Base-by-base conservation (phyloP, 2,797 vertebrate genomes). In the Phyllotis vaccarum region DNA sequence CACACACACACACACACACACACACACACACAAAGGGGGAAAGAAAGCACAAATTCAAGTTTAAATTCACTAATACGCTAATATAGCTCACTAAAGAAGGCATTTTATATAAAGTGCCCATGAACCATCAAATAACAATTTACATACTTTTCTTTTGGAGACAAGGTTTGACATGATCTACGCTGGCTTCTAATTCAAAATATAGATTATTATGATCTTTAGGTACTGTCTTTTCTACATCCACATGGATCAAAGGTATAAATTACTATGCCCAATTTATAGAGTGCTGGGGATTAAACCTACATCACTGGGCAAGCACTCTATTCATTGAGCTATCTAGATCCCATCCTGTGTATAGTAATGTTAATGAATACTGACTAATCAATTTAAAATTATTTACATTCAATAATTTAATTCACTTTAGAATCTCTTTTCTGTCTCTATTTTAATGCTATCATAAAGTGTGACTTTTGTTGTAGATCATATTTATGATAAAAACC, bases 281-380 rank as follows among this genome's bases (percentile, higher is more conserved):
- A 22, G 6, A 43, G 49, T 43, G 37, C 37, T 34, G 3, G 29
- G 6, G 37, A 46, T 34, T 22, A 49, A 60, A 88, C 37, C 14
- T 4, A 2, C 10, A 17, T 21, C 86, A 22, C 2, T 75, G 37
- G 12, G 19, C n/a, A 75, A 60, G 11, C 17, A 16, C 7, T 75
- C 29, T 7, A 46, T 4, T 19, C 19, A 10, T 37, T 60, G 54
- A 46, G 31, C 1, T 34, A 34, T 1, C n/a, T n/a, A n/a, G n/a
- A 88, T 9, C 19, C 37, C 54, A 60, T 13, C 11, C 17, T 43
- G 27, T 10, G 1, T 60, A 68, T 87, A 24, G 75, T 91, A 83
- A 87, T 89, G 24, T 78, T 92, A 91, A 82, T 76, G 40, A 86
- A 83, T 83, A 92, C 43, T 64, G 31, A 49, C 37, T 86, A 74